Evolutionary conservation across 2,113 vertebrate genomes (phyloP), one percentile per base, ranked within the genome.

Genomic region (Ornithorhynchus anatinus): DNA sequence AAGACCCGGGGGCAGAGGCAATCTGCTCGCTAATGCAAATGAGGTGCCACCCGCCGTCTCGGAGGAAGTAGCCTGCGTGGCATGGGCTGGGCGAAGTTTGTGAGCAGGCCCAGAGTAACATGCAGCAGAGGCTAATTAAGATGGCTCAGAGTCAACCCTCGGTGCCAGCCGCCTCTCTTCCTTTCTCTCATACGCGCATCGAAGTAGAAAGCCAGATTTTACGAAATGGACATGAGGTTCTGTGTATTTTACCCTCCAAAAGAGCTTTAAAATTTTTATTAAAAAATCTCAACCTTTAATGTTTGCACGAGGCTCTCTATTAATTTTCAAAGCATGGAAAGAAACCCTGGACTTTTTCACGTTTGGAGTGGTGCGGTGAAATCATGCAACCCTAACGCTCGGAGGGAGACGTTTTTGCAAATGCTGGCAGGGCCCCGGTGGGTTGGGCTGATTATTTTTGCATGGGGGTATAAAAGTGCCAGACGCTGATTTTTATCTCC

Each of bases 381-480:
- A 65, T 36, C 47, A 9, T 4, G 14, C 19, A 47, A 16, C 52
- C 62, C 43, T 35, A 61, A 58, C 15, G 27, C 19, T 63, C 43
- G 25, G 38, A 74, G 16, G 48, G 50, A 47, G 11, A 54, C 16
- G 15, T 0, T 62, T 29, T 72, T 80, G 70, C 78, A 89, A 80
- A 54, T 13, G 2, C 2, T 25, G 5, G 7, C 9, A 57, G 45
- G 50, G 20, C 59, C 52, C 68, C 23, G 47, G 59, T 74, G 45
- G 61, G 25, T 7, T 5, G 2, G 52, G 43, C 17, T 80, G 65
- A 76, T 83, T 79, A 75, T 86, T 89, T 91, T 89, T 84, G 71
- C 82, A 54, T 27, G 40, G 59, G 45, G 42, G 14, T 44, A 78
- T 87, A 86, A 85, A 86, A 89, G 72, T 63, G 54, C 74, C 68